These are phyloP conservation scores for honey bee (Apis mellifera) DNA, from an alignment of 1,140 invertebrate species.

Conservation along the genomic window DNA sequence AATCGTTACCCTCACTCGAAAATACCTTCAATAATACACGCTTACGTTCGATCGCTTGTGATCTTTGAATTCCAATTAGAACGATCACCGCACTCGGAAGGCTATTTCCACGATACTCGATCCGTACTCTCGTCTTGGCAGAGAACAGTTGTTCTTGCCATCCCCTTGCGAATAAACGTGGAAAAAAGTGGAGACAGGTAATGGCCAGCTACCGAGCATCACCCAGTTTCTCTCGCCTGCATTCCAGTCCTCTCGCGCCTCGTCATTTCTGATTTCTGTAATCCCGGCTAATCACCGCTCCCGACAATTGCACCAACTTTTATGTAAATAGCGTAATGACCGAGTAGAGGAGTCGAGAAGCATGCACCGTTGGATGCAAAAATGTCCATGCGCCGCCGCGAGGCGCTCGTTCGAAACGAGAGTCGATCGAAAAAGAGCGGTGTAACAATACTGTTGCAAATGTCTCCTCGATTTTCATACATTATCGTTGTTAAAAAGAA, in stretches of 20 bases:
- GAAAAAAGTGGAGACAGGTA: slow-evolving; percentile 2
- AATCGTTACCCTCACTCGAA: too few relatives aligned
- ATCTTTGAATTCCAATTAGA: background rate
- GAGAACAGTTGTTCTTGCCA: background rate
- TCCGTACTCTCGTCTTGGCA: background rate
- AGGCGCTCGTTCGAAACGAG: background rate
- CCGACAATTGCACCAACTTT: slow-evolving; percentile 37
- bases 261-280: slow-evolving; percentile 38
- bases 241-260: background rate
- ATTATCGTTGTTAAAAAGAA: too few relatives aligned
- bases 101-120: background rate
- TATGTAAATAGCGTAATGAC: slow-evolving; percentile 44
- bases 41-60: background rate
- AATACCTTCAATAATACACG: background rate
- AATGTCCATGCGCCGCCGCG: slow-evolving; percentile 19
- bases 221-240: slow-evolving; percentile 33
- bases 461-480: too few relatives aligned
- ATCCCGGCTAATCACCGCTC: slow-evolving; percentile 32
- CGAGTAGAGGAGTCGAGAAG: background rate
- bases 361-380: background rate
- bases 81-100: background rate
- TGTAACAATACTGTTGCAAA: too few relatives aligned
- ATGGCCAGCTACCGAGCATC: slow-evolving; percentile 13
- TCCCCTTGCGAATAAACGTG: background rate
- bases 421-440: background rate